Conservation (phyloP, 2,113 vertebrate genomes). For the Periophthalmus modestus region DNA sequence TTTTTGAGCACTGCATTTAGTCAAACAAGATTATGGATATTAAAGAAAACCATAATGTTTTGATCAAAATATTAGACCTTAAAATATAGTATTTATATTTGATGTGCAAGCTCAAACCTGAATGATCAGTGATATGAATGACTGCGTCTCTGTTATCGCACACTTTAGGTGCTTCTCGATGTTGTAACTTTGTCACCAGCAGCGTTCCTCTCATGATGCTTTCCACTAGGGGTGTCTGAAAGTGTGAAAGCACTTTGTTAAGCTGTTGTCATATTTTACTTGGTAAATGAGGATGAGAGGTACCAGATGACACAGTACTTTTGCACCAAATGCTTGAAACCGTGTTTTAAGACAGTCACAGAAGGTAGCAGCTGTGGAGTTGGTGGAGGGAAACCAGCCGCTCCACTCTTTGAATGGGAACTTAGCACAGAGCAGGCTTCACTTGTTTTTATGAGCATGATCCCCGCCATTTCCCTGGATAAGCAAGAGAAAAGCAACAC, state of each 20-base stretch:
- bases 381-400: slow-evolving; percentile 4
- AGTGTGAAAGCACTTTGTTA: neutral
- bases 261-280: slow-evolving; percentile 8
- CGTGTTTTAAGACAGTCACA: slow-evolving; percentile 9
- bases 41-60: neutral
- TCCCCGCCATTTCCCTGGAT: slow-evolving; percentile 3
- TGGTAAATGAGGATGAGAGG: slow-evolving; percentile 9
- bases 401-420: slow-evolving; percentile 4
- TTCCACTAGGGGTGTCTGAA: neutral
- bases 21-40: neutral
- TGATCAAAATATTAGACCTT: neutral
- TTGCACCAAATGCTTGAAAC: slow-evolving; percentile 9
- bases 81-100: neutral
- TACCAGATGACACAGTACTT: slow-evolving; percentile 11
- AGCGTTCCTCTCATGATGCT: neutral
- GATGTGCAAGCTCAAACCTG: neutral
- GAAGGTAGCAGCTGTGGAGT: slow-evolving; percentile 8
- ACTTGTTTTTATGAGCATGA: slow-evolving; percentile 2
- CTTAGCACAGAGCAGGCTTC: neutral
- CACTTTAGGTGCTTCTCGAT: neutral
- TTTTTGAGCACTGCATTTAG: neutral
- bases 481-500: neutral
- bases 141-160: neutral
- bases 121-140: neutral
- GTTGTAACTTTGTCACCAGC: neutral